Conservation (phyloP, 2,113 vertebrate species). For the Lipophrys pholis region DNA sequence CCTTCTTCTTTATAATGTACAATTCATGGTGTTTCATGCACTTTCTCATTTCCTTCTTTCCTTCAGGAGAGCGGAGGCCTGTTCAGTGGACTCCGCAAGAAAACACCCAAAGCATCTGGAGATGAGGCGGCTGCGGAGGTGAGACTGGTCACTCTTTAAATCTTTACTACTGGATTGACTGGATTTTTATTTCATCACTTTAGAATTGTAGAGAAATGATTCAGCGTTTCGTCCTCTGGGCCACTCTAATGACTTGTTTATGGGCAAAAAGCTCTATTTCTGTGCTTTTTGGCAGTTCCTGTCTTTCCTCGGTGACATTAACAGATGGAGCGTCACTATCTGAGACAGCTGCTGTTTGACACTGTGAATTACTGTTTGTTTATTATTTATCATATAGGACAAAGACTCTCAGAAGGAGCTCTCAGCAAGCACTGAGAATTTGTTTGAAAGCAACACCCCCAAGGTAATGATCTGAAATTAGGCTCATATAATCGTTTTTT, state of each 20-base stretch:
- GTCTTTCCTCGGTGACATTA: too few relatives aligned
- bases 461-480: slow-evolving; percentile 38
- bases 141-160: background rate
- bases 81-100: slow-evolving; percentile 65
- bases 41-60: background rate
- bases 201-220: too few relatives aligned
- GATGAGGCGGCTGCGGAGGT: slow-evolving; percentile 48
- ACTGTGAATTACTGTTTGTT: background rate
- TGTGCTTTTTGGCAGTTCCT: too few relatives aligned
- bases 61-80: slow-evolving; percentile 64
- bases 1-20: too few relatives aligned
- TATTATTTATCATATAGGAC: slow-evolving; percentile 37
- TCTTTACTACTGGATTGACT: background rate
- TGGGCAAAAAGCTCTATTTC: too few relatives aligned
- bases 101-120: slow-evolving; percentile 46
- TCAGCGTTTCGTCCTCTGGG: too few relatives aligned
- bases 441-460: slow-evolving; percentile 36
- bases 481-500: too few relatives aligned
- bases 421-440: slow-evolving; percentile 43
- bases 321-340: background rate
- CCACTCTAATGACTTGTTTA: too few relatives aligned
- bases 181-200: background rate
- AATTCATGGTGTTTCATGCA: too few relatives aligned
- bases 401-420: slow-evolving; percentile 35
- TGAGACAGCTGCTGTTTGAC: background rate